These are phyloP conservation scores for Argyresthia goedartella DNA, from an alignment of 2,888 invertebrate species.

Conservation along the genomic window DNA sequence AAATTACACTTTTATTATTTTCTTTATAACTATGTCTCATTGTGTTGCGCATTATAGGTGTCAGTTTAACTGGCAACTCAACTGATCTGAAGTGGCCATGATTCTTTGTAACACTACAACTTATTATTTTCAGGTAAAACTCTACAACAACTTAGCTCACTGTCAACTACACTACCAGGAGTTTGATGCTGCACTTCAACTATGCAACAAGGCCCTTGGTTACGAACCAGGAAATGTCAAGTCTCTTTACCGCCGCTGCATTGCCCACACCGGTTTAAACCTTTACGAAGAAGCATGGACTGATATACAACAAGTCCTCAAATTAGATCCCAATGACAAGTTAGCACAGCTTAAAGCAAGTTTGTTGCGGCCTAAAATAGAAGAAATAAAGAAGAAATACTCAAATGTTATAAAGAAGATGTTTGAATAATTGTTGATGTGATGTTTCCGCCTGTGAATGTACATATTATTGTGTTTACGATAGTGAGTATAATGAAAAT, in stretches of 20 bases:
- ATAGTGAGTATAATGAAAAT: too few species aligned
- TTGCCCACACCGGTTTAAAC: constrained; percentile 74
- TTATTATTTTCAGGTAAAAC: constrained; percentile 57
- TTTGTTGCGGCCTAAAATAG: constrained; percentile 66
- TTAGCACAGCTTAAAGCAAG: constrained; percentile 72
- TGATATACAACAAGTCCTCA: constrained; percentile 66
- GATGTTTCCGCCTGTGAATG: neutral
- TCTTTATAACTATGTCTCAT: too few species aligned
- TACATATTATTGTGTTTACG: too few species aligned
- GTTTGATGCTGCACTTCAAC: constrained; percentile 74
- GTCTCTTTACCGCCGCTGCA: constrained; percentile 87
- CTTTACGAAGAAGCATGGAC: constrained; percentile 76
- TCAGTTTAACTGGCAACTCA: too few species aligned
- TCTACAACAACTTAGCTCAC: constrained; percentile 87
- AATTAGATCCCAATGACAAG: constrained; percentile 75
- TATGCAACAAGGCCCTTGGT: constrained; percentile 83
- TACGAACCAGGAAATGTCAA: constrained; percentile 86
- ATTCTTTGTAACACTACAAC: neutral
- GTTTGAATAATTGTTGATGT: constrained; percentile 38
- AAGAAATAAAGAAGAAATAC: constrained; percentile 72
- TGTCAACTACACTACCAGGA: constrained; percentile 80
- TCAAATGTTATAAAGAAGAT: constrained; percentile 70
- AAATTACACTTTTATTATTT: too few species aligned
- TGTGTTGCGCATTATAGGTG: too few species aligned
- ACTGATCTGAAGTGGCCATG: neutral